phyloP scores from a whole-genome alignment of 2,113 vertebrate species.

The Struthidea cinerea region DNA sequence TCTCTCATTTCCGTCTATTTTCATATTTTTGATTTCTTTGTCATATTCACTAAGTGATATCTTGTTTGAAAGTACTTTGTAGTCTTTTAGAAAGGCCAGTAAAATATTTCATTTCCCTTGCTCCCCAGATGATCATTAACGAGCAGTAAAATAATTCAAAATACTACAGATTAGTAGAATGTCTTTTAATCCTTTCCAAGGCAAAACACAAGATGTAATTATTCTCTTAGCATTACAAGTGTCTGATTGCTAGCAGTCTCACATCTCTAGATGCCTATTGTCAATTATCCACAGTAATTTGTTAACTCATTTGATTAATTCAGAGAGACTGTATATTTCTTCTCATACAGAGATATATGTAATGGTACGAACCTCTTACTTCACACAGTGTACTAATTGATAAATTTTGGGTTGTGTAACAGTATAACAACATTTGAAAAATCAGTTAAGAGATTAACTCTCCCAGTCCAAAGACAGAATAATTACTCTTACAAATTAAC shows the following conservation, averaged over 20 bases:
- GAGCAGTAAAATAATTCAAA: neutral
- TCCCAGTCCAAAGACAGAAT: slow-evolving; percentile 24
- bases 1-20: neutral
- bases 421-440: slow-evolving; percentile 19
- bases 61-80: neutral
- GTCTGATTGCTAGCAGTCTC: slow-evolving; percentile 50
- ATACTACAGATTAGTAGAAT: neutral
- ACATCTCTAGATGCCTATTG: slow-evolving; percentile 51
- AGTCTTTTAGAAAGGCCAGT: neutral
- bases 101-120: neutral
- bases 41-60: neutral
- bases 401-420: slow-evolving; percentile 54
- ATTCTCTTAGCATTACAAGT: slow-evolving; percentile 13
- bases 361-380: slow-evolving; percentile 23
- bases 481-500: slow-evolving; percentile 55
- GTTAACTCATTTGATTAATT: slow-evolving; percentile 63
- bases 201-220: neutral
- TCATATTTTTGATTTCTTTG: neutral
- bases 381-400: slow-evolving; percentile 38
- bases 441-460: slow-evolving; percentile 47
- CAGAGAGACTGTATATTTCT: neutral
- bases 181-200: neutral
- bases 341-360: slow-evolving; percentile 9
- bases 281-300: slow-evolving; percentile 67
- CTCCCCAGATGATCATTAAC: neutral